Evolutionary conservation across 1,140 invertebrate genomes (phyloP).

Genomic region (Brachionus manjavacas): DNA sequence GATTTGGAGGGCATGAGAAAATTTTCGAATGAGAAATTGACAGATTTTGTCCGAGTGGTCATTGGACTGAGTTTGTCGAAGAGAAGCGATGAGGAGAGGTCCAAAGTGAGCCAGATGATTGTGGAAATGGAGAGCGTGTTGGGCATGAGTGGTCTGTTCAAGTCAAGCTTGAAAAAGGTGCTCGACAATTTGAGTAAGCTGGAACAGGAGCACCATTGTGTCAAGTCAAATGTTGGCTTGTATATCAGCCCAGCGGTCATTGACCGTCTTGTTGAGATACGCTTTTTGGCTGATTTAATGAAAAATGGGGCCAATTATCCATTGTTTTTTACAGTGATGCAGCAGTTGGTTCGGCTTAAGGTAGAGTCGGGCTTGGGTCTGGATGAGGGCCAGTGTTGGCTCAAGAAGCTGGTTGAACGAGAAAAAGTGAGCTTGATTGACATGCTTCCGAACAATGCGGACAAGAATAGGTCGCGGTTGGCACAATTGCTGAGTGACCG

Average conservation of each 20-base stretch:
- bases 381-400: constrained; percentile 61
- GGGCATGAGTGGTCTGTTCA: not conserved
- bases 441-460: constrained; percentile 64
- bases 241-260: constrained; percentile 60
- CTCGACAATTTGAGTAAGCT: not conserved
- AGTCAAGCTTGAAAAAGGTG: not conserved
- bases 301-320: constrained; percentile 82
- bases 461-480: not conserved
- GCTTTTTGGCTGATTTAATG: constrained; percentile 73
- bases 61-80: not conserved
- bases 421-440: constrained; percentile 79
- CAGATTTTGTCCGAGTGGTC: not conserved
- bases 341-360: constrained; percentile 72
- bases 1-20: not conserved
- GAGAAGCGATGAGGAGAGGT: not conserved
- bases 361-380: constrained; percentile 56
- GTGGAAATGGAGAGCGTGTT: not conserved
- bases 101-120: not conserved
- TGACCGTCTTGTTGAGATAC: constrained; percentile 67
- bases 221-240: not conserved
- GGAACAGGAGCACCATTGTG: constrained; percentile 17
- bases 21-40: constrained; percentile 1
- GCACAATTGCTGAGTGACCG: constrained; percentile 12
- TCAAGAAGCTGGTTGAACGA: constrained; percentile 73
- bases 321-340: constrained; percentile 76